Evolutionary conservation across 1,140 invertebrate genomes (phyloP).

Genomic region (Drosophila repletoides): DNA sequence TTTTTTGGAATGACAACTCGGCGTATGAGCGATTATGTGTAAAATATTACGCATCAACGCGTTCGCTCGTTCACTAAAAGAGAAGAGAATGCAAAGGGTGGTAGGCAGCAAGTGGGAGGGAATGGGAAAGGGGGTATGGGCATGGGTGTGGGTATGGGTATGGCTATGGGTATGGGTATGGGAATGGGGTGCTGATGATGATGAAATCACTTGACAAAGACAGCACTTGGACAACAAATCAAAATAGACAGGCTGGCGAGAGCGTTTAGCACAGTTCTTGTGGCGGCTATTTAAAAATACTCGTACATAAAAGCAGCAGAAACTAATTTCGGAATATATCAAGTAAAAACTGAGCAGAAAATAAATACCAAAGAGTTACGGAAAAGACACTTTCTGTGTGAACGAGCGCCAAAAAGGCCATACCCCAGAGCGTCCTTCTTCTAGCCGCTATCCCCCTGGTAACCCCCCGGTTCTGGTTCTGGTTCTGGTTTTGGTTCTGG

Average conservation of each 20-base stretch:
- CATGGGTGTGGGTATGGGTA: background rate
- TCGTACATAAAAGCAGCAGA: slow-evolving; percentile 48
- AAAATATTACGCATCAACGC: slow-evolving; percentile 73
- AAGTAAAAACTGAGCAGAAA: slow-evolving; percentile 76
- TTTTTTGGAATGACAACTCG: slow-evolving; percentile 30
- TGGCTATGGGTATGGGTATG: background rate
- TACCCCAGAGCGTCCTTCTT: slow-evolving; percentile 39
- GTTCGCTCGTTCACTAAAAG: background rate
- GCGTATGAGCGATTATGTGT: slow-evolving; percentile 75
- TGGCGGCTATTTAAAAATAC: slow-evolving; percentile 75
- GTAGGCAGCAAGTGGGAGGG: background rate
- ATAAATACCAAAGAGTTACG: slow-evolving; percentile 80
- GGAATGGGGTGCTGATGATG: slow-evolving; percentile 13
- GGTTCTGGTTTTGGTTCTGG: slow-evolving; percentile 1
- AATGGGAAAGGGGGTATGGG: background rate
- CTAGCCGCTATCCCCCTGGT: background rate
- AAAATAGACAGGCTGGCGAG: slow-evolving; percentile 78
- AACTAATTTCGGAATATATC: slow-evolving; percentile 80
- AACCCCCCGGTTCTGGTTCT: slow-evolving; percentile 2
- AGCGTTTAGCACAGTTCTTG: slow-evolving; percentile 78
- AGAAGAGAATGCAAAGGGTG: background rate
- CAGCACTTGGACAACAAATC: slow-evolving; percentile 79
- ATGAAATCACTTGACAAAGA: slow-evolving; percentile 55
- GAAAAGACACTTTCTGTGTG: slow-evolving; percentile 73
- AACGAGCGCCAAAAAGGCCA: slow-evolving; percentile 79